Percentiles rank a stretch among this genome's conserved stretches.
Evolutionary conservation across 2,888 invertebrate species (phyloP).

Genomic region (Lepidocyrtoides sp.): DNA sequence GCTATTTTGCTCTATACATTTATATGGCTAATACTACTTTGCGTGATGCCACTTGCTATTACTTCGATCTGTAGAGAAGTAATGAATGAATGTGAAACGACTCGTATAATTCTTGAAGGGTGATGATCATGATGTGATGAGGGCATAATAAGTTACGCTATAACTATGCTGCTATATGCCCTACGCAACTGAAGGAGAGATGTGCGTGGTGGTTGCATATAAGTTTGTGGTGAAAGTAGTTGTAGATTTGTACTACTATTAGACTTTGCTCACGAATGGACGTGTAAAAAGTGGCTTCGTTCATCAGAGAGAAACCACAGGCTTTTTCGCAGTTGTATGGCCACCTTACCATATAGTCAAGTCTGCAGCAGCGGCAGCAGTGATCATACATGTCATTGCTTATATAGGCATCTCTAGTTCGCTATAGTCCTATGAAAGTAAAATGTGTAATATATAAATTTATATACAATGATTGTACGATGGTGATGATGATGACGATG

Average conservation of each 20-base stretch:
- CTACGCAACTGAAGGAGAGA: background rate
- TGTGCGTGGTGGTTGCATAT: background rate
- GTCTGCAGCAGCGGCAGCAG: background rate
- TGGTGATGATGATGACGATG: background rate
- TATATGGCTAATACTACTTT: background rate
- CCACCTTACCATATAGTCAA: background rate
- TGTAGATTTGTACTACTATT: background rate
- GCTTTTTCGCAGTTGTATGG: background rate
- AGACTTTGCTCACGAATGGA: background rate
- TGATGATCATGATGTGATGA: constrained; percentile 21
- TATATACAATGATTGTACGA: background rate
- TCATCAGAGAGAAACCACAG: constrained; percentile 20
- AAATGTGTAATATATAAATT: background rate
- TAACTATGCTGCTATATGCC: background rate
- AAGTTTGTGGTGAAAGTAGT: background rate
- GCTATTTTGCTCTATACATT: background rate
- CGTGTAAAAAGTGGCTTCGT: constrained; percentile 6
- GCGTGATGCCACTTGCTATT: background rate
- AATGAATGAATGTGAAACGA: constrained; percentile 30
- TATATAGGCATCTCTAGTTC: background rate
- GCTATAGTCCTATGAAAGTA: no score
- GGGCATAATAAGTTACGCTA: background rate
- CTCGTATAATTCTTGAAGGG: constrained; percentile 30
- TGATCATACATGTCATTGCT: background rate
- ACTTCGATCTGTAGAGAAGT: background rate